phyloP scores from a whole-genome alignment of 2,797 vertebrate species.

The Crax fasciolata region DNA sequence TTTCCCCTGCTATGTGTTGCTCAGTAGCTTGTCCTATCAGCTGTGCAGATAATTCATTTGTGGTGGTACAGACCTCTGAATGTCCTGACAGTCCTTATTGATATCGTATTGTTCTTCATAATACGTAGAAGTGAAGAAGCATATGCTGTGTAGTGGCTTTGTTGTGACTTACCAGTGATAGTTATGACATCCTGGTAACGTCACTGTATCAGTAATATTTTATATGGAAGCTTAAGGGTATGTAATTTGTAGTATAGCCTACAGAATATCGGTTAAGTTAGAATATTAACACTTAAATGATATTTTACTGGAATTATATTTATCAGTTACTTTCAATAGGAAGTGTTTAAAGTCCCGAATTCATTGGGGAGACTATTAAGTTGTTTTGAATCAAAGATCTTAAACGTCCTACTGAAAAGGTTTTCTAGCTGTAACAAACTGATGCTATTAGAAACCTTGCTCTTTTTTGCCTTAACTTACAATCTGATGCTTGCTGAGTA shows the following conservation, averaged over 20 bases:
- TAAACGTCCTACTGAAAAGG: not conserved
- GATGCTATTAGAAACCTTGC: not conserved
- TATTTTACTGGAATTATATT: not conserved
- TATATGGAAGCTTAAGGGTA: not conserved
- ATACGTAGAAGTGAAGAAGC: not conserved
- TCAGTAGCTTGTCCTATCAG: not conserved
- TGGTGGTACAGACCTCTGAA: not conserved
- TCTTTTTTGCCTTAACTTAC: not conserved
- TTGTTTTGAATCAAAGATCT: not conserved
- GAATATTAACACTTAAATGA: not conserved
- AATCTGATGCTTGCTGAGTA: not conserved
- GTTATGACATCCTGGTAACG: not conserved
- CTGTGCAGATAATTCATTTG: not conserved
- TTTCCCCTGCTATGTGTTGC: not conserved
- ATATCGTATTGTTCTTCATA: not conserved
- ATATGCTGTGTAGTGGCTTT: not conserved
- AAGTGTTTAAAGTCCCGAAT: not conserved
- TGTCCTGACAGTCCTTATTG: not conserved
- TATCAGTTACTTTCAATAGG: not conserved
- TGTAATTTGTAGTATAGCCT: not conserved
- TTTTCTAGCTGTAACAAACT: not conserved
- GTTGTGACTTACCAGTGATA: not conserved
- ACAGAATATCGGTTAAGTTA: not conserved
- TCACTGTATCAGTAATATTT: not conserved
- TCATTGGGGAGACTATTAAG: not conserved